A percentile compares a stretch with the other conserved stretches of the same genome.
Evolutionary conservation across 2,113 vertebrate genomes (phyloP).

Genomic region (Pterocles orientalis): DNA sequence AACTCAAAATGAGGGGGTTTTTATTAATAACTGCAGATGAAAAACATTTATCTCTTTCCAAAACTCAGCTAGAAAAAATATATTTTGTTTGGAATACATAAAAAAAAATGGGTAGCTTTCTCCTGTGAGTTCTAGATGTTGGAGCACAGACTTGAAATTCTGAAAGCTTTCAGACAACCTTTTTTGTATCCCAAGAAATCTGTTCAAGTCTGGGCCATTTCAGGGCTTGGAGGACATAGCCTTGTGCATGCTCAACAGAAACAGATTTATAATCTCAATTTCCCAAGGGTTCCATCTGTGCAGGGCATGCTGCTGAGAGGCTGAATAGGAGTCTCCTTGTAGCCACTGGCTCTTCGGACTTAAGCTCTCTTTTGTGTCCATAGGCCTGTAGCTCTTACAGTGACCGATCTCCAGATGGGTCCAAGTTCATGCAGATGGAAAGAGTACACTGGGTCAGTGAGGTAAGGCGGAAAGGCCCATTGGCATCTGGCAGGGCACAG

Average conservation of each 20-base stretch:
- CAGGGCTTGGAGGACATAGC: background rate
- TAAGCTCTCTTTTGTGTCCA: background rate
- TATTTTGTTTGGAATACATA: background rate
- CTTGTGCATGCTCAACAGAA: background rate
- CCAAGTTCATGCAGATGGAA: background rate
- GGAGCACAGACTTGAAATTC: background rate
- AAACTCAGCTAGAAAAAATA: background rate
- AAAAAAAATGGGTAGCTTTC: background rate
- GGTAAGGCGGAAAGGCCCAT: background rate
- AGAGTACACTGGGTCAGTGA: background rate
- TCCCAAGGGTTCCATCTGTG: background rate
- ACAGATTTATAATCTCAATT: background rate
- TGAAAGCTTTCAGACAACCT: background rate
- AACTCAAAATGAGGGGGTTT: background rate
- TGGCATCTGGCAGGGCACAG: background rate
- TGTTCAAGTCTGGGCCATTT: background rate
- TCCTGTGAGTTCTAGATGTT: background rate
- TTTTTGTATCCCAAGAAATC: background rate
- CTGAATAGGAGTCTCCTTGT: slow-evolving; percentile 25
- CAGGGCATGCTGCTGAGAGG: background rate
- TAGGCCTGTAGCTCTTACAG: background rate
- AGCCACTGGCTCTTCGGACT: background rate
- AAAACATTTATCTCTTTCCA: background rate
- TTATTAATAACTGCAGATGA: background rate
- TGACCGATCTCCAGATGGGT: background rate